These are phyloP conservation scores for Drosophila neonasuta DNA, from an alignment of 2,888 invertebrate species.

Conservation along the genomic window DNA sequence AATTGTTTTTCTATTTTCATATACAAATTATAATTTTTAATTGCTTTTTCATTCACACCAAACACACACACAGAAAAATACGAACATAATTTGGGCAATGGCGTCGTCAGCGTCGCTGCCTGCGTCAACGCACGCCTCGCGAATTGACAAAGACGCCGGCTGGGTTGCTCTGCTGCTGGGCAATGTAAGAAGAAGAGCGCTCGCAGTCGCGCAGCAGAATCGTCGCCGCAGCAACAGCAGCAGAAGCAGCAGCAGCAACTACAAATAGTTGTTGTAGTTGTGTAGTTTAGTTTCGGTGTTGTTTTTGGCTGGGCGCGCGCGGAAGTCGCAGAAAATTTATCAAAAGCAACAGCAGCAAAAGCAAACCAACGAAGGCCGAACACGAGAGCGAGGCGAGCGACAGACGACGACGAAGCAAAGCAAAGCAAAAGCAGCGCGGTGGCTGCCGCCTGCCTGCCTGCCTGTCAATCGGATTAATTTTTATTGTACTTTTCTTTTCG, in stretches of 20 bases:
- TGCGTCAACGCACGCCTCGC: slow-evolving; percentile 45
- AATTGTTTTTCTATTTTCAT: slow-evolving; percentile 1
- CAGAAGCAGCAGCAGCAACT: slow-evolving; percentile 56
- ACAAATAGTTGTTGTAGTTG: slow-evolving; percentile 70
- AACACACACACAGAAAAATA: slow-evolving; percentile 13
- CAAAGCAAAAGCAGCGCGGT: slow-evolving; percentile 30
- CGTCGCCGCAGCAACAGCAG: slow-evolving; percentile 31
- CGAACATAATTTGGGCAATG: slow-evolving; percentile 62
- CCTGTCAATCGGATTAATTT: slow-evolving; percentile 73
- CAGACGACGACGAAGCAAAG: slow-evolving; percentile 44
- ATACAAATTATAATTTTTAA: slow-evolving; percentile 29
- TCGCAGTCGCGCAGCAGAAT: slow-evolving; percentile 52
- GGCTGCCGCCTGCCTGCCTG: slow-evolving; percentile 24
- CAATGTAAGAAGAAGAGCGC: slow-evolving; percentile 52
- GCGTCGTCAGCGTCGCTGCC: slow-evolving; percentile 58
- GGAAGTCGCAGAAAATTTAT: slow-evolving; percentile 71
- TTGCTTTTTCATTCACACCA: slow-evolving; percentile 38
- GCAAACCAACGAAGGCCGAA: slow-evolving; percentile 48
- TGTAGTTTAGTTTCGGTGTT: slow-evolving; percentile 70
- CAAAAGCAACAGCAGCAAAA: slow-evolving; percentile 48
- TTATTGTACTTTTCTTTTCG: slow-evolving; percentile 66
- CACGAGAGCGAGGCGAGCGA: slow-evolving; percentile 23
- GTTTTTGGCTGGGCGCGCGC: slow-evolving; percentile 70
- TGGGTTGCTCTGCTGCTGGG: slow-evolving; percentile 51
- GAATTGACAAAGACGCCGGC: slow-evolving; percentile 74